phyloP scores from a whole-genome alignment of 2,113 vertebrate species.

The Physeter macrocephalus region DNA sequence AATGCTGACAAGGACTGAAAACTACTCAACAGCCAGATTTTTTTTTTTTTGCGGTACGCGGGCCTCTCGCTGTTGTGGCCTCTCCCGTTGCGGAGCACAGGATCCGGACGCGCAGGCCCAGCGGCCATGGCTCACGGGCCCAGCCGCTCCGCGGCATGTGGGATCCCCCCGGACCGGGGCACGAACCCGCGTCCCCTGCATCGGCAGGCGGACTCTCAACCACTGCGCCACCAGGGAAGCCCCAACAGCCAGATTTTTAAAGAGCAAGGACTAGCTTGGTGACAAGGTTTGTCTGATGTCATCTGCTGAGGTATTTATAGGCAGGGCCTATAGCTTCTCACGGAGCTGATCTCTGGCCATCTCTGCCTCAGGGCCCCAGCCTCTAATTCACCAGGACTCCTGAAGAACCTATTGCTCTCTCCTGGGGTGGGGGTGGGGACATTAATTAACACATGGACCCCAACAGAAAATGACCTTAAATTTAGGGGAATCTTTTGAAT shows the following conservation, averaged over 20 bases:
- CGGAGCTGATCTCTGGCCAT: not conserved
- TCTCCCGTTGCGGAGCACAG: no score
- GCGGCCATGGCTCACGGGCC: no score
- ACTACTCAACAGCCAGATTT: slow-evolving; percentile 12
- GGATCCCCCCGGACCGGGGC: no score
- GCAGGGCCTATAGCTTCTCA: not conserved
- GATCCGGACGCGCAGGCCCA: no score
- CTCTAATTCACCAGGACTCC: slow-evolving; percentile 21
- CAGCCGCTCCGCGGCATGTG: no score
- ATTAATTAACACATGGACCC: not conserved
- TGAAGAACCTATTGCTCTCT: slow-evolving; percentile 42
- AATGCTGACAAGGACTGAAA: not conserved
- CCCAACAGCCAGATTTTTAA: slow-evolving; percentile 20
- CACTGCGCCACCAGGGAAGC: no score
- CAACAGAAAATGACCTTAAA: slow-evolving; percentile 35
- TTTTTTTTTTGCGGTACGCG: no score
- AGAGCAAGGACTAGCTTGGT: not conserved
- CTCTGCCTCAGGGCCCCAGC: not conserved
- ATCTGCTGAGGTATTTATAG: slow-evolving; percentile 41
- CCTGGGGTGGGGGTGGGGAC: not conserved
- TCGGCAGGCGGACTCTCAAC: no score
- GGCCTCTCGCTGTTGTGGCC: no score
- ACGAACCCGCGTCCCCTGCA: no score
- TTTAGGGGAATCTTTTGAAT: slow-evolving; percentile 1
- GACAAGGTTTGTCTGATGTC: slow-evolving; percentile 17